Base-by-base conservation (phyloP, 2,113 vertebrate genomes). In the Thamnophis sirtalis region DNA sequence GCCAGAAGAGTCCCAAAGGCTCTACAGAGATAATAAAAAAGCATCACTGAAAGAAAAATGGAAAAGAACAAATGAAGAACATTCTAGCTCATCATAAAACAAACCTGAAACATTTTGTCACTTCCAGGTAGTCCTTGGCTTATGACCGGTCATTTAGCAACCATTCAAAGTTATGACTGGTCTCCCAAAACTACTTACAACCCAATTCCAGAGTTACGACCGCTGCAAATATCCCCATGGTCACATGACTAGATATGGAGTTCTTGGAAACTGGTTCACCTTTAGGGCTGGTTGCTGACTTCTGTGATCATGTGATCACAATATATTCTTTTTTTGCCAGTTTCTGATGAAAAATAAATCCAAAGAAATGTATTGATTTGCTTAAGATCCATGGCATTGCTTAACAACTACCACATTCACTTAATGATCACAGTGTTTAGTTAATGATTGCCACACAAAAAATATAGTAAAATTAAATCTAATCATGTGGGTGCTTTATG, bases 21-120 rank as follows among this genome's bases (percentile, higher is more conserved):
- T 92, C 4, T 88, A 93, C 92, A 51, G 22, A 24, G 7, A 89
- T 26, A 91, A 93, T 89, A 28, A 92, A 92, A 94, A 94, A 68
- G 3, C 19, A 0, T 24, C 92, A 48, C 33, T 84, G 60, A 1
- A 38, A 33, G 95, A 38, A 93, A 88, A 91, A 26, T 60, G n/a
- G 68, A 88, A 91, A 92, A 85, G 55, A 94, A 28, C 21, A 88
- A 33, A 58, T 90, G 50, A 0, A 93, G 13, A 26, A 33, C 5
- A 91, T 95, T 89, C 0, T 19, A 90, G 73, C 90, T 63, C 92
- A 5, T 87, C 50, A 93, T n/a, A 13, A 95, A 21, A 93, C 73
- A 92, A 95, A 92, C 0, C 86, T 85, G 93, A 68, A 89, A 0
- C 10, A 92, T 92, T 86, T 80, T 95, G 89, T 90, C 3, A 89